These are phyloP conservation scores for Enchytraeus crypticus DNA, from an alignment of 2,888 invertebrate genomes.

Conservation along the genomic window DNA sequence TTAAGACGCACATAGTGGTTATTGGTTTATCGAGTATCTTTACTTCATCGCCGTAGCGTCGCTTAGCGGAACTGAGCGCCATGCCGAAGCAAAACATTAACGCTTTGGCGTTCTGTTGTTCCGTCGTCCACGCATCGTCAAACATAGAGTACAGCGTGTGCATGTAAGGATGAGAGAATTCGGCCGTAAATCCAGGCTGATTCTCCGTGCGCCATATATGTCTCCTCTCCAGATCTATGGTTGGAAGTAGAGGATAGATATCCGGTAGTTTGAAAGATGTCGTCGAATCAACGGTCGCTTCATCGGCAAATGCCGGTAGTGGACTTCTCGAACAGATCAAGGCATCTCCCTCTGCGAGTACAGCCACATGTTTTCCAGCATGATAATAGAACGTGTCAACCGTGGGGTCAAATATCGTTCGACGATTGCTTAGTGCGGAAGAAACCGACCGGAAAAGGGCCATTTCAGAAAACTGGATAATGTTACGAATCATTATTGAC, in stretches of 20 bases:
- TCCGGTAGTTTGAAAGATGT: conserved; percentile 59
- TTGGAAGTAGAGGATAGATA: conserved; percentile 66
- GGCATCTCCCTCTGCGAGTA: too few species aligned
- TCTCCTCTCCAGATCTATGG: conserved; percentile 59
- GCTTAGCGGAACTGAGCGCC: conserved; percentile 65
- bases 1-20: conserved; percentile 71
- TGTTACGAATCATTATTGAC: too few species aligned
- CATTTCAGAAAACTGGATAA: too few species aligned
- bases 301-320: conserved; percentile 53
- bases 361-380: too few species aligned
- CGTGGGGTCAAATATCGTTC: too few species aligned
- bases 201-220: conserved; percentile 18
- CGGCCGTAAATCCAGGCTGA: conserved; percentile 8
- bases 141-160: conserved; percentile 69
- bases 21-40: conserved; percentile 56
- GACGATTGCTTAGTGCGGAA: too few species aligned
- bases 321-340: conserved; percentile 40
- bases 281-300: conserved; percentile 51
- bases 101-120: conserved; percentile 31
- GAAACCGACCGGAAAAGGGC: too few species aligned
- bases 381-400: too few species aligned
- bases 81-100: conserved; percentile 61
- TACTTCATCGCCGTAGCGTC: conserved; percentile 58
- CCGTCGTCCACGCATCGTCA: conserved; percentile 28
- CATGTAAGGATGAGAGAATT: conserved; percentile 49